Evolutionary conservation across 2,888 invertebrate species (phyloP).

Genomic region (Amphipyra berbera): DNA sequence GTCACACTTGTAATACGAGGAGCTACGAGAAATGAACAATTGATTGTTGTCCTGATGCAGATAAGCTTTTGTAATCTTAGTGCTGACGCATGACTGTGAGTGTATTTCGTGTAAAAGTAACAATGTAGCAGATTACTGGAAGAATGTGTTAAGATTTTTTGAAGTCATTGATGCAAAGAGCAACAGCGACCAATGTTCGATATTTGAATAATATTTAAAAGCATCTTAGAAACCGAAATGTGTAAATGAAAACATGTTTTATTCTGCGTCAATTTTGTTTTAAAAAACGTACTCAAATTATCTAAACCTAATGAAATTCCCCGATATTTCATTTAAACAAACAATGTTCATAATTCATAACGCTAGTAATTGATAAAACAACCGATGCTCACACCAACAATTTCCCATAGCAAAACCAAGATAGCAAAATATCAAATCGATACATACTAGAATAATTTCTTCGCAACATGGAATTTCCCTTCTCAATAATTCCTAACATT

Average conservation of each 20-base stretch:
- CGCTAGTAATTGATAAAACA: slow-evolving; percentile 11
- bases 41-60: slow-evolving; percentile 39
- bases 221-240: no score
- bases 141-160: slow-evolving; percentile 5
- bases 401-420: slow-evolving; percentile 26
- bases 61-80: slow-evolving; percentile 36
- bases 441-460: slow-evolving; percentile 49
- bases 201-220: no score
- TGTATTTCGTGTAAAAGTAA: slow-evolving; percentile 7
- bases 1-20: slow-evolving; percentile 56
- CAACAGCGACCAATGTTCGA: no score
- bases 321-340: background rate
- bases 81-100: slow-evolving; percentile 20
- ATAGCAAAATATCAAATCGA: slow-evolving; percentile 38
- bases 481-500: slow-evolving; percentile 63
- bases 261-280: no score
- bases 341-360: background rate
- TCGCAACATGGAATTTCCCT: slow-evolving; percentile 52
- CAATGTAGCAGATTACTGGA: slow-evolving; percentile 32
- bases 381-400: slow-evolving; percentile 20
- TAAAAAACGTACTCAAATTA: no score
- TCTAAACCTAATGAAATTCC: no score
- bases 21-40: slow-evolving; percentile 61
- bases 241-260: no score
- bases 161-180: no score